Percentiles rank a stretch among this genome's conserved stretches.
Evolutionary conservation across 2,888 invertebrate species (phyloP).

Genomic region (Trachelus stipa): DNA sequence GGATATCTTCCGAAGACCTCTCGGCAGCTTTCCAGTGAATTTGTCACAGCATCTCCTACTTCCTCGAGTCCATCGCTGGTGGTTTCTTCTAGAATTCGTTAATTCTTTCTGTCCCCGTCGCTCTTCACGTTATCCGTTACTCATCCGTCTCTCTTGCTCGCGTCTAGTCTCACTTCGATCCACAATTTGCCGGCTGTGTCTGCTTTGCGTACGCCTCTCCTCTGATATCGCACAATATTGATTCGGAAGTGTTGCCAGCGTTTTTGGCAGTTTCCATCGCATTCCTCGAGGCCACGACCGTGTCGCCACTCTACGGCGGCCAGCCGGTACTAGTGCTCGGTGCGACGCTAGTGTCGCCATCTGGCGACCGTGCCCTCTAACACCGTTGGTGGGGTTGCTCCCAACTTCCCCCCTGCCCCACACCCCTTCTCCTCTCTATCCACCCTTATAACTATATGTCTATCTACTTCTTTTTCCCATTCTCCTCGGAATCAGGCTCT

Average conservation of each 20-base stretch:
- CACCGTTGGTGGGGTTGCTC: slow-evolving; percentile 4
- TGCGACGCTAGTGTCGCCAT: slow-evolving; percentile 37
- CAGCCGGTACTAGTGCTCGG: background rate
- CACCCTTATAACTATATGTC: slow-evolving; percentile 7
- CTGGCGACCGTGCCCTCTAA: slow-evolving; percentile 44
- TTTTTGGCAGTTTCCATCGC: slow-evolving; percentile 23
- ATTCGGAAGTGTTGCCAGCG: slow-evolving; percentile 15
- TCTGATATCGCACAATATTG: background rate
- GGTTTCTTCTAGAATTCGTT: background rate
- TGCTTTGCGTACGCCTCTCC: background rate
- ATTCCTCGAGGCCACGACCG: background rate
- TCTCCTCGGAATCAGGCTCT: slow-evolving; percentile 14
- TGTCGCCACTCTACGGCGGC: background rate
- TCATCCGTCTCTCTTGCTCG: background rate
- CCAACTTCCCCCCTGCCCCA: background rate
- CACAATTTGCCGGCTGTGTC: background rate
- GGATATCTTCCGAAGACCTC: background rate
- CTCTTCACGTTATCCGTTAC: background rate
- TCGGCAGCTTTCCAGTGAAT: background rate
- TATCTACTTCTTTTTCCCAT: slow-evolving; percentile 20
- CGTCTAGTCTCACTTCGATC: background rate
- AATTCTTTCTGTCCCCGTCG: background rate
- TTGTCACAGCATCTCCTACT: background rate
- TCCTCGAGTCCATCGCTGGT: background rate
- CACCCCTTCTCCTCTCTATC: slow-evolving; percentile 12